Conservation (phyloP, 1,140 invertebrate genomes). For the Caenorhabditis remanei region DNA sequence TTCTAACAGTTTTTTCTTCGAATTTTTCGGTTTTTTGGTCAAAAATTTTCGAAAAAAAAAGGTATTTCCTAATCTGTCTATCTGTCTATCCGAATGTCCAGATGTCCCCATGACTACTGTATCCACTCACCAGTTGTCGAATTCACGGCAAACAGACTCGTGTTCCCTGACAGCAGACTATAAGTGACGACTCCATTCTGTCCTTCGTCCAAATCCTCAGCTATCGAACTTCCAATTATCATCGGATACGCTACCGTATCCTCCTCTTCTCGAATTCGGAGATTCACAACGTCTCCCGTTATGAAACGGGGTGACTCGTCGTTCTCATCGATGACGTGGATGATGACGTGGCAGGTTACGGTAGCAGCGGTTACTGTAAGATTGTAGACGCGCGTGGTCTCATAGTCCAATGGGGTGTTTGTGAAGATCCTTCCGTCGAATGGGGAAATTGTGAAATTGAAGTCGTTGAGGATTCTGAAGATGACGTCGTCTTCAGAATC, state of each 20-base stretch:
- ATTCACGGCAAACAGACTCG: constrained; percentile 58
- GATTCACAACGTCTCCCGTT: constrained; percentile 21
- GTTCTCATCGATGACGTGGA: constrained; percentile 61
- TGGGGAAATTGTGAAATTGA: constrained; percentile 42
- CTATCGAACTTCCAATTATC: constrained; percentile 34
- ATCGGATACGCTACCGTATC: neutral
- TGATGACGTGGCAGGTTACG: neutral
- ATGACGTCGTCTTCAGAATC: neutral
- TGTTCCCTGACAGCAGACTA: constrained; percentile 55
- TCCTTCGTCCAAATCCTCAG: constrained; percentile 49
- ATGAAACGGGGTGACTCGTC: constrained; percentile 62
- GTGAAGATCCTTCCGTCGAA: constrained; percentile 4
- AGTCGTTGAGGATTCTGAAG: constrained; percentile 23
- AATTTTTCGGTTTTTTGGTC: too few species aligned
- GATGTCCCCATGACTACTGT: too few species aligned
- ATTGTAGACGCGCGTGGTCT: neutral
- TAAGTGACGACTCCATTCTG: constrained; percentile 53
- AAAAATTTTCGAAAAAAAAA: too few species aligned
- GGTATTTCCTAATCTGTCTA: too few species aligned
- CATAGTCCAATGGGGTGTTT: neutral
- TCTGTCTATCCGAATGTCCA: too few species aligned
- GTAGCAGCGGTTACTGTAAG: neutral
- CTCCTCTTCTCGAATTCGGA: neutral
- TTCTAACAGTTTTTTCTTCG: too few species aligned
- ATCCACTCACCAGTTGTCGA: neutral